Conservation (phyloP, 2,113 vertebrate genomes). For the Dryoscopus gambensis region DNA sequence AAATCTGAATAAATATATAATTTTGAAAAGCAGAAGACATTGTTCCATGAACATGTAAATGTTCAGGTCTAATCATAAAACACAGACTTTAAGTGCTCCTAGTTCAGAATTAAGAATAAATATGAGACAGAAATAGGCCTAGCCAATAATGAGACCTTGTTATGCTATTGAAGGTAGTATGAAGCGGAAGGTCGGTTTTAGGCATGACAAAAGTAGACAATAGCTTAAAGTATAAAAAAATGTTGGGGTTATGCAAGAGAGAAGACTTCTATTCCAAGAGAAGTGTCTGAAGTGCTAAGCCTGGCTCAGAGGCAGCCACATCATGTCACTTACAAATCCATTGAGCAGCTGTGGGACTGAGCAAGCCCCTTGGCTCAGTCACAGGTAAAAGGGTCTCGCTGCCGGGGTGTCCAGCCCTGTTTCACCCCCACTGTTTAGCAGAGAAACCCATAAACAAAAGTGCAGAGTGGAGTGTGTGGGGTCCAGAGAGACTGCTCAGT, state of each 20-base stretch:
- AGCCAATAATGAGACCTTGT: neutral
- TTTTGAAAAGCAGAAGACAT: neutral
- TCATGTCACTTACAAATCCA: neutral
- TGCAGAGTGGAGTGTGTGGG: rapidly evolving
- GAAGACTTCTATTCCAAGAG: neutral
- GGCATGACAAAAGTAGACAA: neutral
- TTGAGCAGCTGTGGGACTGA: neutral
- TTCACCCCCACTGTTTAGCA: neutral
- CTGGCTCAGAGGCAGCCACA: neutral
- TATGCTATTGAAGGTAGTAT: neutral
- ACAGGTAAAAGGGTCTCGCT: neutral
- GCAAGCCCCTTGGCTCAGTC: neutral
- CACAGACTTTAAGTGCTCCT: neutral
- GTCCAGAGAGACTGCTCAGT: neutral
- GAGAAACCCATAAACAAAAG: neutral
- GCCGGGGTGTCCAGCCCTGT: neutral
- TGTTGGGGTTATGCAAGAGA: neutral
- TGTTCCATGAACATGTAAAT: neutral
- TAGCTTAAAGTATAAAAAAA: neutral
- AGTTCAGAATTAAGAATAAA: neutral
- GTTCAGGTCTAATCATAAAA: neutral
- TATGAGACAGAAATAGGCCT: neutral
- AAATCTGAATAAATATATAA: neutral
- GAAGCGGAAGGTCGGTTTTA: neutral
- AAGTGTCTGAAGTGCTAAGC: neutral